Percentiles rank a stretch among this genome's conserved stretches.
Conservation (phyloP, 1,140 invertebrate species). For the Mamestra configurata region DNA sequence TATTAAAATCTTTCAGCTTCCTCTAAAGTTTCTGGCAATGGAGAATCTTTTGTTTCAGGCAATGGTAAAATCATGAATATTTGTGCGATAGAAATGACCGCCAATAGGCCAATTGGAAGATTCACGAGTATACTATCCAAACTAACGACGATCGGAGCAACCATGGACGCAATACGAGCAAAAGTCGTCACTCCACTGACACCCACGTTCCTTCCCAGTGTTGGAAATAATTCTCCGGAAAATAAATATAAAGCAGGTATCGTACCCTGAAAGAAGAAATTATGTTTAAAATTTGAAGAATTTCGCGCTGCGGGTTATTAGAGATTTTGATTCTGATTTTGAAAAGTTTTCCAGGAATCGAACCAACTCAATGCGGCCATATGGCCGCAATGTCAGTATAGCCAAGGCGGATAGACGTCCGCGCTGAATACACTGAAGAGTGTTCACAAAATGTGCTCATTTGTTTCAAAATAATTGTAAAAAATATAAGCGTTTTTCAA, state of each 20-base stretch:
- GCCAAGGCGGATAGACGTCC: too few species aligned
- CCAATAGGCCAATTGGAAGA: conserved; percentile 75
- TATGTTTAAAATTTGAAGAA: too few species aligned
- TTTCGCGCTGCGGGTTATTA: too few species aligned
- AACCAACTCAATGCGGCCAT: too few species aligned
- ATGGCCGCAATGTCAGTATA: too few species aligned
- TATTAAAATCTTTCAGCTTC: conserved; percentile 67
- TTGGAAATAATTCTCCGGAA: conserved; percentile 91
- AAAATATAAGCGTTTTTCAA: too few species aligned
- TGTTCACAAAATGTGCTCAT: too few species aligned
- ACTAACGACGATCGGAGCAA: conserved; percentile 89
- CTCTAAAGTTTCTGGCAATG: conserved; percentile 79
- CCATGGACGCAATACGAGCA: conserved; percentile 90
- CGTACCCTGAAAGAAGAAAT: conserved; percentile 77
- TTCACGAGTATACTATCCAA: conserved; percentile 86
- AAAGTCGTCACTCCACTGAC: conserved; percentile 90
- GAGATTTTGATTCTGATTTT: too few species aligned
- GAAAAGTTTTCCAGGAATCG: too few species aligned
- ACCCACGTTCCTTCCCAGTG: conserved; percentile 90
- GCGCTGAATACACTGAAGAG: too few species aligned
- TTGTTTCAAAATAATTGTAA: too few species aligned
- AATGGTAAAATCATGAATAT: conserved; percentile 75
- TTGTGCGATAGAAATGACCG: conserved; percentile 69
- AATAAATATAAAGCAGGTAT: conserved; percentile 90
- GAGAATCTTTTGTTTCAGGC: conserved; percentile 81